A percentile compares a stretch with the other conserved stretches of the same genome.
These are phyloP conservation scores for Trypoxylon attenuatum DNA, from an alignment of 2,888 invertebrate species.

Conservation along the genomic window DNA sequence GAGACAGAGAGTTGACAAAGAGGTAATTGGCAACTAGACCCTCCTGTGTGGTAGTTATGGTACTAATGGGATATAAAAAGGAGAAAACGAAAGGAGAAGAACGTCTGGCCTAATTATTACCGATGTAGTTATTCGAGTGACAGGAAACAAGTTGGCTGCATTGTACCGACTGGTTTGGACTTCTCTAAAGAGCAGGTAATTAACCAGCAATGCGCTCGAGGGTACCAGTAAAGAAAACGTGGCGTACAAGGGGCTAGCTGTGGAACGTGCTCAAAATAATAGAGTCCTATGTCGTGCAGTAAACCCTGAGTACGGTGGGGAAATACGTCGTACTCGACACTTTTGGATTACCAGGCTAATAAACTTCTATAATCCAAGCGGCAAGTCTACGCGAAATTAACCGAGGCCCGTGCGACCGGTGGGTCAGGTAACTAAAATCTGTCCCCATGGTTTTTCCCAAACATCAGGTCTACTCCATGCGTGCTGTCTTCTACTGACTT, in stretches of 20 bases:
- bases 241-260: not conserved
- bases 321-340: conserved; percentile 31
- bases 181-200: not conserved
- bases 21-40: too few species aligned
- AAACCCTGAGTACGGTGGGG: conserved; percentile 18
- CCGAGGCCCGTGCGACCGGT: not conserved
- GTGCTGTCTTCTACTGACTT: not conserved
- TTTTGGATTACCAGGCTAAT: conserved; percentile 56
- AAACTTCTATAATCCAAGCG: conserved; percentile 46
- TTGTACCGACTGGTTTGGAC: too few species aligned
- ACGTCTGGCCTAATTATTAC: too few species aligned
- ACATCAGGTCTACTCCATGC: conserved; percentile 25
- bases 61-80: too few species aligned
- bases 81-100: too few species aligned
- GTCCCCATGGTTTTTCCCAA: conserved; percentile 23
- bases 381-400: conserved; percentile 16
- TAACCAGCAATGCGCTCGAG: too few species aligned
- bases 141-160: too few species aligned
- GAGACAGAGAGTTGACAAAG: conserved; percentile 6
- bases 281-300: conserved; percentile 23
- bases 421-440: conserved; percentile 17
- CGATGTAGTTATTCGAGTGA: too few species aligned
- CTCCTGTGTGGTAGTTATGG: too few species aligned
- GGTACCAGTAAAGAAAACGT: not conserved
- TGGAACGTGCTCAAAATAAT: conserved; percentile 40